A percentile compares a stretch with the other conserved stretches of the same genome.
Evolutionary conservation across 2,888 invertebrate species (phyloP).

Genomic region (Clanis bilineata): DNA sequence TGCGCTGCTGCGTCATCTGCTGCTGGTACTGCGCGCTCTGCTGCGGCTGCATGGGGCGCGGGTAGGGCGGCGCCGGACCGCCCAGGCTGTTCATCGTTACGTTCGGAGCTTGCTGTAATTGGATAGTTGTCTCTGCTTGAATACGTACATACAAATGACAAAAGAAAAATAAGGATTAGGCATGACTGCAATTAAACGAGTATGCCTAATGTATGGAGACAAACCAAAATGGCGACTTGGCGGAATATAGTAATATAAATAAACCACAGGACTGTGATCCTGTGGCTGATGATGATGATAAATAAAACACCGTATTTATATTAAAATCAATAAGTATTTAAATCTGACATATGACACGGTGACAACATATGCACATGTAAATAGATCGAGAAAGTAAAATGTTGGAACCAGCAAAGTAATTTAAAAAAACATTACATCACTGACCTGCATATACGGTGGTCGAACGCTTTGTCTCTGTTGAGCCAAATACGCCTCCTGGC

Average conservation of each 20-base stretch:
- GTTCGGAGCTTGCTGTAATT: constrained; percentile 86
- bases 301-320: too few species aligned
- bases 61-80: constrained; percentile 91
- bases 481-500: constrained; percentile 81
- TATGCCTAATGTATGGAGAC: too few species aligned
- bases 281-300: too few species aligned
- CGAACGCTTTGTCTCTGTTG: constrained; percentile 83
- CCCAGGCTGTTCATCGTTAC: constrained; percentile 92
- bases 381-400: background rate
- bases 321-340: too few species aligned
- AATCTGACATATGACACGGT: too few species aligned
- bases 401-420: background rate
- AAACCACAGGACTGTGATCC: too few species aligned
- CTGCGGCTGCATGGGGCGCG: constrained; percentile 82
- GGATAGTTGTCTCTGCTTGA: background rate
- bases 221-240: too few species aligned
- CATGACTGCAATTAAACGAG: too few species aligned
- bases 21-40: constrained; percentile 85
- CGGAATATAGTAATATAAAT: background rate
- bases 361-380: too few species aligned
- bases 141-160: too few species aligned
- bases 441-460: constrained; percentile 86
- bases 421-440: constrained; percentile 13
- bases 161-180: too few species aligned
- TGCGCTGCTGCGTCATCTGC: constrained; percentile 80